Evolutionary conservation across 2,888 invertebrate genomes (phyloP).

Genomic region (Eupithecia exiguata): DNA sequence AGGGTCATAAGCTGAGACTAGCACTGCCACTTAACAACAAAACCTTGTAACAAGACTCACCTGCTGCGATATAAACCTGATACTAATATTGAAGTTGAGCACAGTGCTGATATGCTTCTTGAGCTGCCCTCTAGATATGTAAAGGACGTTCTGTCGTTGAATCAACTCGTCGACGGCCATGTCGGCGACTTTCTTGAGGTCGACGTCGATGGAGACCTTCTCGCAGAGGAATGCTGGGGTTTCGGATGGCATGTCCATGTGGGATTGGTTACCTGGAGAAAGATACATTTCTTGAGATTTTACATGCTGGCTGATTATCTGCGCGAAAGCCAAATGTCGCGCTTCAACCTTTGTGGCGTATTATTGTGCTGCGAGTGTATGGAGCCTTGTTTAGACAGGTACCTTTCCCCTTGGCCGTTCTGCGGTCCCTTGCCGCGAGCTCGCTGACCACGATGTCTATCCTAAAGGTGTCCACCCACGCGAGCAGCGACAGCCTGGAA

Average conservation of each 20-base stretch:
- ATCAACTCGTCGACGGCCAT: constrained; percentile 94
- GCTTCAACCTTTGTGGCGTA: neutral
- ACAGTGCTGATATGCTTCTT: constrained; percentile 96
- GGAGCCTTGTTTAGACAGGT: no score
- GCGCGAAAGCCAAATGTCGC: neutral
- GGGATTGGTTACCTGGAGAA: constrained; percentile 60
- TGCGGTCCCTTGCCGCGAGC: constrained; percentile 82
- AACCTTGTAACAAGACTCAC: constrained; percentile 64
- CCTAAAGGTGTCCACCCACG: constrained; percentile 93
- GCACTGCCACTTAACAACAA: no score
- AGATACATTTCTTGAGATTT: neutral
- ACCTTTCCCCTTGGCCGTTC: constrained; percentile 65
- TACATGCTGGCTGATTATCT: neutral
- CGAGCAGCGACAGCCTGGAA: constrained; percentile 92
- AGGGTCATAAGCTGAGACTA: no score
- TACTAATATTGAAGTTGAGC: constrained; percentile 94
- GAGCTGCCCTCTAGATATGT: constrained; percentile 93
- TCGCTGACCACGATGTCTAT: constrained; percentile 98
- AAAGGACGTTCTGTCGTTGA: constrained; percentile 92
- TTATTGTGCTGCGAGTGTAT: no score
- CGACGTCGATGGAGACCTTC: constrained; percentile 94
- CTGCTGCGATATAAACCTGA: constrained; percentile 96
- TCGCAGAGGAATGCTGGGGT: constrained; percentile 96
- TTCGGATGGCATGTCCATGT: constrained; percentile 85
- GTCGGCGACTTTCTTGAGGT: constrained; percentile 94